Conservation (phyloP, 2,797 vertebrate genomes). For the Odontamblyopus rebecca region DNA sequence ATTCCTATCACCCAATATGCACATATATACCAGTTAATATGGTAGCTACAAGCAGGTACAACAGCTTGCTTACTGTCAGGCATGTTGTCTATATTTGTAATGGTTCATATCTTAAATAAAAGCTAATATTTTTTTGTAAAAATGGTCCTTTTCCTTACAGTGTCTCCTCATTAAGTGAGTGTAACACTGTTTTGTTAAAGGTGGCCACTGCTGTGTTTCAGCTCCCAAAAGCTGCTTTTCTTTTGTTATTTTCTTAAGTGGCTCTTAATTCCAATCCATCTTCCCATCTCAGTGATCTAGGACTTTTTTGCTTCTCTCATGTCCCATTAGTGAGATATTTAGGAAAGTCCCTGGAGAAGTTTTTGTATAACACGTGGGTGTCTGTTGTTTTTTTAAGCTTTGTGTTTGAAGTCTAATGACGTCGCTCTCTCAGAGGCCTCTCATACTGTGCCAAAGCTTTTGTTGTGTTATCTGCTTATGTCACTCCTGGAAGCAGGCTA, state of each 20-base stretch:
- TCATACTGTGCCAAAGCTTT: conserved; percentile 6
- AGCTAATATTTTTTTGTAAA: not conserved
- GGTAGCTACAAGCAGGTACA: too few relatives aligned
- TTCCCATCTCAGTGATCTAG: conserved; percentile 16
- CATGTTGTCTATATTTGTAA: too few relatives aligned
- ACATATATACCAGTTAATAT: too few relatives aligned
- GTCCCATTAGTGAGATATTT: conserved; percentile 26
- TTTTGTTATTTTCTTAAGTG: conserved; percentile 15
- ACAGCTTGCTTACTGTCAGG: too few relatives aligned
- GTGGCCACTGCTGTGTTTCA: conserved; percentile 18
- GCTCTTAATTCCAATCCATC: conserved; percentile 39
- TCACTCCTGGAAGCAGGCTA: not conserved
- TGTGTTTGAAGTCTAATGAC: not conserved
- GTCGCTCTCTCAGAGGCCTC: not conserved
- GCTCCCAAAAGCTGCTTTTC: conserved; percentile 1
- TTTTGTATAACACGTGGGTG: conserved; percentile 3
- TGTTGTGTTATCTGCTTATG: conserved; percentile 4
- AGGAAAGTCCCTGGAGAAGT: conserved; percentile 20
- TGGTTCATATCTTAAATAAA: too few relatives aligned
- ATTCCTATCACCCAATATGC: too few relatives aligned
- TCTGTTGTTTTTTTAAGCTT: not conserved
- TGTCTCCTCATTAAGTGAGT: not conserved
- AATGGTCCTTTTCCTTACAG: not conserved
- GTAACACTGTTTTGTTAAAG: not conserved
- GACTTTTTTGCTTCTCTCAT: conserved; percentile 18